A percentile compares a stretch with the other conserved stretches of the same genome.
These are phyloP conservation scores for Acanthaster planci DNA, from an alignment of 35 echinoderm and acorn worm species.

Conservation along the genomic window DNA sequence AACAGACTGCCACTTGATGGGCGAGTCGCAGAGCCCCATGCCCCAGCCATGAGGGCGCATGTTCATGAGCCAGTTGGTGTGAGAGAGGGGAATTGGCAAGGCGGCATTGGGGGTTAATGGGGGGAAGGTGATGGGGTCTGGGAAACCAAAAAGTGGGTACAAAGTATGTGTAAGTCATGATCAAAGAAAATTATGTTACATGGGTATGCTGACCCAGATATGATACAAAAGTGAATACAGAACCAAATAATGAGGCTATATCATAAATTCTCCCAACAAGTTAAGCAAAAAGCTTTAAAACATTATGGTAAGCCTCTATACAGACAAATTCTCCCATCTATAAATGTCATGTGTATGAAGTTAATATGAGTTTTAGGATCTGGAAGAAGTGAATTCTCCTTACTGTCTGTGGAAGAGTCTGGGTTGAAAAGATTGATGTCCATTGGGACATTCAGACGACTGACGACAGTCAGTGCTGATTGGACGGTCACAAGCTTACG, in stretches of 20 bases:
- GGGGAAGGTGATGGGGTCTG: constrained; percentile 46
- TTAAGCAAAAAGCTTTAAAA: too few species aligned
- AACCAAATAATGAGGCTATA: too few species aligned
- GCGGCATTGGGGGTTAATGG: constrained; percentile 54
- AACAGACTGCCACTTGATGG: constrained; percentile 64
- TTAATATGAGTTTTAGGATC: too few species aligned
- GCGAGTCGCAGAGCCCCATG: constrained; percentile 51
- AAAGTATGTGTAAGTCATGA: too few species aligned
- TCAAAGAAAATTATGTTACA: too few species aligned
- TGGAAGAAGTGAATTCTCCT: neutral
- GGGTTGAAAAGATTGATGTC: constrained; percentile 72
- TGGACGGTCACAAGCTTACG: constrained; percentile 85
- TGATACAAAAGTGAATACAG: neutral
- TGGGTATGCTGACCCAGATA: too few species aligned
- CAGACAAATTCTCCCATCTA: neutral
- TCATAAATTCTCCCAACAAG: too few species aligned
- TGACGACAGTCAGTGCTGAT: constrained; percentile 80
- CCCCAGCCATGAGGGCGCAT: constrained; percentile 82
- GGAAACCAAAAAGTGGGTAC: too few species aligned
- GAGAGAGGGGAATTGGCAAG: constrained; percentile 65
- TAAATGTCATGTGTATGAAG: neutral
- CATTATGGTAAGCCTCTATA: too few species aligned
- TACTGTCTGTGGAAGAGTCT: constrained; percentile 48
- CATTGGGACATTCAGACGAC: constrained; percentile 84
- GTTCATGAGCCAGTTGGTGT: constrained; percentile 69